Evolutionary conservation across 2,888 invertebrate genomes (phyloP).

Genomic region (Odontocerum albicorne): DNA sequence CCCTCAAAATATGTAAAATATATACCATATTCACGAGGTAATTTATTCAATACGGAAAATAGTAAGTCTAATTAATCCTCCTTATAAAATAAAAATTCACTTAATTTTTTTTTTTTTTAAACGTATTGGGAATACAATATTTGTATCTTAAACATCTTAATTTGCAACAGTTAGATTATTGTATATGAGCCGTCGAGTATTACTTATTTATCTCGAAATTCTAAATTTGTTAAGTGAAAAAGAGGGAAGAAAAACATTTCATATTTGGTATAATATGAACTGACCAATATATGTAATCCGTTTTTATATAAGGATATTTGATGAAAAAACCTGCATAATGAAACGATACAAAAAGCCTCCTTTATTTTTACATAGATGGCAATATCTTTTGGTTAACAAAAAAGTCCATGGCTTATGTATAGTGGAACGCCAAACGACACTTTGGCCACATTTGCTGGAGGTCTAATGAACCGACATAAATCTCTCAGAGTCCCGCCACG

Average conservation of each 20-base stretch:
- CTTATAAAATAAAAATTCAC: too few species aligned
- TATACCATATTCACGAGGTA: too few species aligned
- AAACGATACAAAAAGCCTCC: not conserved
- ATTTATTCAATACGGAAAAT: too few species aligned
- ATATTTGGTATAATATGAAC: too few species aligned
- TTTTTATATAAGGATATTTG: not conserved
- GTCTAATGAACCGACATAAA: constrained; percentile 32
- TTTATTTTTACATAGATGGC: not conserved
- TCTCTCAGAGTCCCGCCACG: constrained; percentile 22
- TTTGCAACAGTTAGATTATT: too few species aligned
- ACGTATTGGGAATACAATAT: too few species aligned
- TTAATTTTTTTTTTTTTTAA: too few species aligned
- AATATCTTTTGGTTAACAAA: not conserved
- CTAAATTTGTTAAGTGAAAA: not conserved
- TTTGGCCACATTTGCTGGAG: constrained; percentile 14
- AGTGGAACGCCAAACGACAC: constrained; percentile 5
- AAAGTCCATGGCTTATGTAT: not conserved
- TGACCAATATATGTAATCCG: too few species aligned
- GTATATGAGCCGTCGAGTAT: too few species aligned
- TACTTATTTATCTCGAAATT: not conserved
- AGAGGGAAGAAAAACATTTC: not conserved
- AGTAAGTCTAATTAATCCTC: too few species aligned
- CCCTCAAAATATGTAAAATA: too few species aligned
- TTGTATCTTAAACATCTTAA: too few species aligned
- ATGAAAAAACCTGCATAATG: not conserved